These are phyloP conservation scores for Corydoras maculifer DNA, from an alignment of 2,113 vertebrate species.

Conservation along the genomic window DNA sequence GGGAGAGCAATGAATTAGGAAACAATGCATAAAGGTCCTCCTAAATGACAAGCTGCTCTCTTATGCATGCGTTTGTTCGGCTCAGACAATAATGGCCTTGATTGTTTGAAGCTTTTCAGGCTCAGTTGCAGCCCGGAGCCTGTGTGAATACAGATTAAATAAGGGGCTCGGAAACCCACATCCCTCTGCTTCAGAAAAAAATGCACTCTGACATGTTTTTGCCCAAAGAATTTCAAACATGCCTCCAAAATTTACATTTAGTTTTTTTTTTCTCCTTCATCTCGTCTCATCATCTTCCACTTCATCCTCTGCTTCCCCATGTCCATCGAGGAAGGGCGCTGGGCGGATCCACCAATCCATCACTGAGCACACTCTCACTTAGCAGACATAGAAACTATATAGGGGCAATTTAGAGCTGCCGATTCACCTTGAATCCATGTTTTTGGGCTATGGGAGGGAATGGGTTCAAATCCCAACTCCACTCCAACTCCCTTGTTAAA, in stretches of 20 bases:
- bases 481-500: no score
- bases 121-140: slow-evolving; percentile 46
- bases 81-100: slow-evolving; percentile 48
- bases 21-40: slow-evolving; percentile 16
- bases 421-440: no score
- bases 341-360: no score
- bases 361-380: no score
- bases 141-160: slow-evolving; percentile 54
- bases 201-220: not conserved
- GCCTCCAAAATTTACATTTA: not conserved
- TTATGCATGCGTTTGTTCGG: slow-evolving; percentile 44
- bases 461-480: no score
- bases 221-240: not conserved
- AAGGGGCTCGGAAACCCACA: slow-evolving; percentile 24
- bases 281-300: no score
- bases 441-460: no score
- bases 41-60: slow-evolving; percentile 40
- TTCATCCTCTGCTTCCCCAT: no score
- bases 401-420: no score
- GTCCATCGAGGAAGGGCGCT: no score
- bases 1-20: slow-evolving; percentile 20
- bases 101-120: slow-evolving; percentile 53
- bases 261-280: not conserved
- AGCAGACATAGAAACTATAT: no score
- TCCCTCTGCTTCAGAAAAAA: slow-evolving; percentile 31